Base-by-base conservation (phyloP, 1,140 invertebrate species). In the Apis dorsata region DNA sequence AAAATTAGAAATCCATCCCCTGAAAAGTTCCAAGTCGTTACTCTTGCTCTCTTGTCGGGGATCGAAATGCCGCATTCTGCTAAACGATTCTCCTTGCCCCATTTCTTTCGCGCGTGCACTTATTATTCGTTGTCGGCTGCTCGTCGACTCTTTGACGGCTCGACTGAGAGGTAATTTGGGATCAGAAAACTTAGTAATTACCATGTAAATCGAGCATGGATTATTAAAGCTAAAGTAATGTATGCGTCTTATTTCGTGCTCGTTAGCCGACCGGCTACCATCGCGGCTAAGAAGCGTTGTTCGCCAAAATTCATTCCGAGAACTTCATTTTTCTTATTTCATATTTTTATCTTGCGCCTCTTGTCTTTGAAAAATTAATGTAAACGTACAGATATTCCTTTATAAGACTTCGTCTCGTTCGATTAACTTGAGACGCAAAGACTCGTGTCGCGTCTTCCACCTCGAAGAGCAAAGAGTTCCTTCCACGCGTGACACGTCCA, bases 121-220 rank as follows among this genome's bases (percentile, higher is more conserved):
- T 74, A 88, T 88, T 88, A 86, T 86, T 85, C 79, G 83, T 82
- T 80, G 81, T 86, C 86, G 68, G 80, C 63, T 83, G 63, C 80
- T 65, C 80, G 85, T 85, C 87, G 65, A 77, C 73, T 79, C 85
- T 89, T 85, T 86, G 87, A 88, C 87, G 88, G 75, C 78, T 86
- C 65, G 71, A 44, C 73, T 85, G 72, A 79, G 72, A 83, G 74
- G 82, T 85, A 89, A 89, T 87, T 89, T 89, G 87, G 88, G 74
- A 55, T 63, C 85, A 79, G 87, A 85, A 85, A 87, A 83, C 85
- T 89, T 87, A 79, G 75, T 83, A 89, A 89, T 89, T 89, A 89
- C 87, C 81, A 89, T 89, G 88, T 85, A 89, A 89, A 89, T 89
- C 74, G 85, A 76, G 28, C 60, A 34, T 15, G 55, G 78, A 84